These are phyloP conservation scores for Cetonia aurata DNA, from an alignment of 2,888 invertebrate genomes.

Conservation along the genomic window DNA sequence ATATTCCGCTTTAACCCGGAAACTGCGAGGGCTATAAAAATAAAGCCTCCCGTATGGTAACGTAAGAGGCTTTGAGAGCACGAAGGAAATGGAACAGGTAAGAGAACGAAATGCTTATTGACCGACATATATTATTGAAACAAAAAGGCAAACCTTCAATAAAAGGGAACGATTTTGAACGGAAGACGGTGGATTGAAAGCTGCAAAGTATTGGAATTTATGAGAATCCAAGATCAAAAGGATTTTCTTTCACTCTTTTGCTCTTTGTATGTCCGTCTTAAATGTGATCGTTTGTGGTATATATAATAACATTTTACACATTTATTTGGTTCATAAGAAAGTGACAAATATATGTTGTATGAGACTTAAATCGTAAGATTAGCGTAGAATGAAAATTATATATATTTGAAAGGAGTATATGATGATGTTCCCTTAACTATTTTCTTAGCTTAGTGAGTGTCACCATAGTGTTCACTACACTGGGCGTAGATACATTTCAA, in stretches of 20 bases:
- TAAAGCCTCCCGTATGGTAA: conserved; percentile 14
- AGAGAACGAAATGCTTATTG: conserved; percentile 24
- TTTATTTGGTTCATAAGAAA: too few relatives aligned
- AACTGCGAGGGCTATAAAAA: conserved; percentile 25
- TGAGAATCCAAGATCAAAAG: conserved; percentile 6
- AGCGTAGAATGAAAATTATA: too few relatives aligned
- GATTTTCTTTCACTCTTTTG: background rate
- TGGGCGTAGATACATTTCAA: too few relatives aligned
- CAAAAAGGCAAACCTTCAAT: conserved; percentile 28
- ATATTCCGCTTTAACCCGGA: conserved; percentile 21
- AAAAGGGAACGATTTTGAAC: conserved; percentile 14
- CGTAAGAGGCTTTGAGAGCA: conserved; percentile 25
- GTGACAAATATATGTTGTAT: too few relatives aligned
- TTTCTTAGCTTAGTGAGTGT: too few relatives aligned
- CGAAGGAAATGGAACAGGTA: conserved; percentile 32
- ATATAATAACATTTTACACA: too few relatives aligned
- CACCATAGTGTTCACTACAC: too few relatives aligned
- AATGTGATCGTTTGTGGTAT: too few relatives aligned
- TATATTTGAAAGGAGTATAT: too few relatives aligned
- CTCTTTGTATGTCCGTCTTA: too few relatives aligned
- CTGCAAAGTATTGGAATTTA: conserved; percentile 24
- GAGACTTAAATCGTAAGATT: too few relatives aligned
- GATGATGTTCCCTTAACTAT: too few relatives aligned
- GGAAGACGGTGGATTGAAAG: conserved; percentile 17
- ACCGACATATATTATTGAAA: conserved; percentile 33